phyloP scores from a whole-genome alignment of 2,888 invertebrate species.

The Andrena fulva region DNA sequence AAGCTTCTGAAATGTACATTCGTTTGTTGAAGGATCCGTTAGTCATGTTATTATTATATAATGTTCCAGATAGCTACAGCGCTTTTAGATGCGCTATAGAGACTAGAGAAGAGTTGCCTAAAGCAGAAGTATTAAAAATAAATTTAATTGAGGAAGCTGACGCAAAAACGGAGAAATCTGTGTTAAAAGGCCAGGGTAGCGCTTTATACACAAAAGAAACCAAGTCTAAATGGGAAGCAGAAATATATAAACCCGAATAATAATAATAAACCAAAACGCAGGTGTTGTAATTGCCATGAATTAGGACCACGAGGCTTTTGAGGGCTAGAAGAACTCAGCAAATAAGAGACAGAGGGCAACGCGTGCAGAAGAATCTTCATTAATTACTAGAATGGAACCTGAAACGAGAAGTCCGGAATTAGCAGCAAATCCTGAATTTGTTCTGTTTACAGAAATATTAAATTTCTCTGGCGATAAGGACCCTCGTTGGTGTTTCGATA shows the following conservation, averaged over 20 bases:
- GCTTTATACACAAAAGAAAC: neutral
- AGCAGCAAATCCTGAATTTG: neutral
- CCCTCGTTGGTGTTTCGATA: neutral
- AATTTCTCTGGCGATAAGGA: neutral
- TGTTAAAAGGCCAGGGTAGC: neutral
- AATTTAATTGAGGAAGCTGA: neutral
- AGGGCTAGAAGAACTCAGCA: neutral
- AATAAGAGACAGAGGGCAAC: neutral
- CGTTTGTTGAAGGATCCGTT: neutral
- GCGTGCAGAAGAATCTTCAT: neutral
- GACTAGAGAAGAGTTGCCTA: neutral
- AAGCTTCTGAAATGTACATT: neutral
- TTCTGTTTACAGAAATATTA: neutral
- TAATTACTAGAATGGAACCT: neutral
- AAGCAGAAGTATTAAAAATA: neutral
- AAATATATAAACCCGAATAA: no score
- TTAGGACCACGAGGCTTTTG: neutral
- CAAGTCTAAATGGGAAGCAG: neutral
- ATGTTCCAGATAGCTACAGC: neutral
- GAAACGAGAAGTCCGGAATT: neutral
- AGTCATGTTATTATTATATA: neutral
- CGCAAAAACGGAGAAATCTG: neutral
- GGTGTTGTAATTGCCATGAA: neutral
- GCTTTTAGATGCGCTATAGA: neutral
- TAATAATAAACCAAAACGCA: neutral